Evolutionary conservation across 1,140 invertebrate genomes (phyloP), one percentile per base, ranked within the genome.

Genomic region (Epicauta chinensis): DNA sequence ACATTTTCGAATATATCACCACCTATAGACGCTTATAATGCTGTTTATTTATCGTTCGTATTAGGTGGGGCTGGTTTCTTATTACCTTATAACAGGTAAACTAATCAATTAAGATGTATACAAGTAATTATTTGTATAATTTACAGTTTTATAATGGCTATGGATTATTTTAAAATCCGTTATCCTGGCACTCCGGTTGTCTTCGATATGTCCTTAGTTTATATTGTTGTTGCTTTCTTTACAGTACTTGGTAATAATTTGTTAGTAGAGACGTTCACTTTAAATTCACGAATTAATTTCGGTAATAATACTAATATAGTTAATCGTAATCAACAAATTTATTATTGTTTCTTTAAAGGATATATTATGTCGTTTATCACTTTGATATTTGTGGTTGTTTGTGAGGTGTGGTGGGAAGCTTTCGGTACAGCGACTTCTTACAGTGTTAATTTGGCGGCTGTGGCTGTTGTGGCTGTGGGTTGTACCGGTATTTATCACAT

Each of bases 141-240:
- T 76, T 79, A 41, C 74, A 91, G 89, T 66, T 93, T 93, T 68
- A 89, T 93, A 53, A 90, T 91, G 67, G 89, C 90, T 4, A 89
- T 90, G 38, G 91, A 93, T 71, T 93, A 89, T 66, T 93, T 91
- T 73, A 87, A 93, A 77, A 74, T 75, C 1, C 78, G 84, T 38
- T 95, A 89, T 71, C 89, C 89, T 1, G 81, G 81, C 11, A 83
- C 86, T 0, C 88, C 87, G 0, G 89, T 95, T 45, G 84, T 93
- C 55, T 91, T 93, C 68, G 91, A 94, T 69, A 92, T 95, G 85
- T 91, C 88, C 11, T 79, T 91, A 29, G 87, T 92, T 16, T 94
- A 93, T 67, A 93, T 94, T 54, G 77, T 86, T 9, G 83, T 89
- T 51, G 89, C 91, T 16, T 91, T 93, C 60, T 78, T 87, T 23